A percentile compares a stretch with the other conserved stretches of the same genome.
These are phyloP conservation scores for Drosophila eugracilis DNA, from an alignment of 1,140 invertebrate species.

Conservation along the genomic window DNA sequence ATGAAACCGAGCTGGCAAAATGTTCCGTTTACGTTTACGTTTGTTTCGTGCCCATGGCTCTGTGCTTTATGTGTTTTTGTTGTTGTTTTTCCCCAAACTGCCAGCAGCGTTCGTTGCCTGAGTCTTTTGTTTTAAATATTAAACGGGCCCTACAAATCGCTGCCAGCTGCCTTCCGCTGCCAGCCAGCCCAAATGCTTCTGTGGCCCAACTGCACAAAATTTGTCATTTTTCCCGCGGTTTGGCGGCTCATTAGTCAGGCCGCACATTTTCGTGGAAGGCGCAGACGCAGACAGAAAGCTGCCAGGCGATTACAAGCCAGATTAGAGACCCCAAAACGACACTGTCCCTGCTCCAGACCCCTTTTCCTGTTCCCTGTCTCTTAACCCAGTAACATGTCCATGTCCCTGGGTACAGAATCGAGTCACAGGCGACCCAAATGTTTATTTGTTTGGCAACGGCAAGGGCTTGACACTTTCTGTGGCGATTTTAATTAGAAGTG, in stretches of 20 bases:
- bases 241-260: constrained; percentile 79
- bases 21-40: constrained; percentile 79
- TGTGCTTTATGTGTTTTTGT: constrained; percentile 55
- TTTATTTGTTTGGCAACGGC: constrained; percentile 33
- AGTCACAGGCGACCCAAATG: constrained; percentile 62
- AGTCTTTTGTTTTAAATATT: constrained; percentile 83
- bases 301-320: constrained; percentile 77
- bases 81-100: not conserved
- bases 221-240: constrained; percentile 83
- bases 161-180: constrained; percentile 35
- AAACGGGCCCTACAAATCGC: constrained; percentile 76
- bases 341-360: constrained; percentile 37
- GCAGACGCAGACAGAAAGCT: constrained; percentile 72
- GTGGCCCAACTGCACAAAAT: constrained; percentile 58
- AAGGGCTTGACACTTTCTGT: constrained; percentile 79
- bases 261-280: constrained; percentile 79
- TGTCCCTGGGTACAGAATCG: constrained; percentile 21
- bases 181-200: constrained; percentile 13
- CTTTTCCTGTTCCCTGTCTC: not conserved
- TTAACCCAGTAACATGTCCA: constrained; percentile 8
- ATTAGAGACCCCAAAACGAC: constrained; percentile 67
- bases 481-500: constrained; percentile 78
- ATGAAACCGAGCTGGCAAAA: constrained; percentile 61
- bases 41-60: constrained; percentile 49
- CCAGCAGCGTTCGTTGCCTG: constrained; percentile 50